These are phyloP conservation scores for Gobio occitaniae DNA, from an alignment of 2,797 vertebrate species.

Conservation along the genomic window DNA sequence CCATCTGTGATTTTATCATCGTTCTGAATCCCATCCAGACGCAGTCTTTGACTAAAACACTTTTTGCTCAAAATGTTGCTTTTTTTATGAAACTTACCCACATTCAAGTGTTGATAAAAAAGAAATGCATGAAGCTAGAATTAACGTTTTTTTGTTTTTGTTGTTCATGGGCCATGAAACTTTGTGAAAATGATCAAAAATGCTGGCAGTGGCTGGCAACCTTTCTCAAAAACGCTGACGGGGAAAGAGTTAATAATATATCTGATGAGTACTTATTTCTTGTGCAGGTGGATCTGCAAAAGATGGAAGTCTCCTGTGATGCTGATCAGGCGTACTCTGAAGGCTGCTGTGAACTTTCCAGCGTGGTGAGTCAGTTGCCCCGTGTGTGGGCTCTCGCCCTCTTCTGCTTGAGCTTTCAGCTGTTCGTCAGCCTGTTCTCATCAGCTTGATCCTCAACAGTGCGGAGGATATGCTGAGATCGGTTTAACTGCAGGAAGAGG, in stretches of 20 bases:
- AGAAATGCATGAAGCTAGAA: too few relatives aligned
- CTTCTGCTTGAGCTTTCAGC: neutral
- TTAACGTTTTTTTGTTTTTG: too few relatives aligned
- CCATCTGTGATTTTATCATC: too few relatives aligned
- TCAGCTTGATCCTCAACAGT: slow-evolving; percentile 62
- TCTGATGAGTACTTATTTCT: neutral
- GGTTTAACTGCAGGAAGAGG: slow-evolving; percentile 70
- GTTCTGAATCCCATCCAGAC: too few relatives aligned
- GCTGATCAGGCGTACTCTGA: slow-evolving; percentile 79
- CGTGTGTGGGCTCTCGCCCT: slow-evolving; percentile 42
- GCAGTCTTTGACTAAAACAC: too few relatives aligned
- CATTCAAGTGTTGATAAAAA: too few relatives aligned
- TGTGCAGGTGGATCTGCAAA: slow-evolving; percentile 78
- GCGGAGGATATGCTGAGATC: slow-evolving; percentile 77
- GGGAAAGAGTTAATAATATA: neutral
- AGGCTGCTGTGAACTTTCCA: slow-evolving; percentile 83
- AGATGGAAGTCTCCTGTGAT: slow-evolving; percentile 80
- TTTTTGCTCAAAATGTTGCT: too few relatives aligned
- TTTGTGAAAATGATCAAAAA: too few relatives aligned
- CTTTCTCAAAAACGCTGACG: too few relatives aligned
- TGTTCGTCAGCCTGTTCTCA: neutral
- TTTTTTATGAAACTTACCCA: too few relatives aligned
- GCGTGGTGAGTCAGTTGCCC: slow-evolving; percentile 72
- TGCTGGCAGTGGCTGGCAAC: too few relatives aligned
- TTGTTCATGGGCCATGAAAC: too few relatives aligned